Base-by-base conservation (phyloP, 2,888 invertebrate genomes). In the Nephrotoma appendiculata region DNA sequence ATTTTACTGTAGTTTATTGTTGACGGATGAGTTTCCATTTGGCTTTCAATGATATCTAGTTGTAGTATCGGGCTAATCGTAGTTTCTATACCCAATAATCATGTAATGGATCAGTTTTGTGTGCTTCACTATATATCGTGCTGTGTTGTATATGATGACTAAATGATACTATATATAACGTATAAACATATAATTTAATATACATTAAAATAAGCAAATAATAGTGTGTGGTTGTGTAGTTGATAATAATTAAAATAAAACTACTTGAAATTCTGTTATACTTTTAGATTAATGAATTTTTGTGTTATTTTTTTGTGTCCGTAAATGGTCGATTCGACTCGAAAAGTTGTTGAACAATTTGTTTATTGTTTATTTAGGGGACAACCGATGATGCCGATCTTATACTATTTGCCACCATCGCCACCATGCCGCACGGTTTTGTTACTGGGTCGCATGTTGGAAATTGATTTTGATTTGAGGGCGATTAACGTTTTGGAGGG, bases 391-490 rank as follows among this genome's bases (percentile, higher is more conserved):
- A 89, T 90, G 87, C 91, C 91, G 41, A 89, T 90, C 11, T 88
- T 95, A 85, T 95, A 95, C 90, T 94, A 93, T 90, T 89, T 93
- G 83, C 92, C 93, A 0, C 91, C 92, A 44, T 94, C 94, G 89
- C 93, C 94, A 43, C 94, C 94, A 0, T 94, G 93, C 88, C 92
- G 95, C 57, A 90, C 93, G 43, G 93, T 94, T 57, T 90, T 94
- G 88, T 89, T 95, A 89, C 89, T 94, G 87, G 94, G 94, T 15
- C 93, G 93, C 89, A 92, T 93, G 89, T 89, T 95, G 44, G 94
- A 93, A 3, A 89, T 95, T 52, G 93, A 93, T 88, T 91, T 94
- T 83, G 94, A 94, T 89, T 89, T 94, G 86, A 94, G 94, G 90
- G 88, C 90, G 43, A 89, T 94, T 15, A 93, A 95, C 89, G 89